A percentile compares a stretch with the other conserved stretches of the same genome.
These are phyloP conservation scores for Xenopus laevis DNA, from an alignment of 2,113 vertebrate genomes.

Conservation along the genomic window DNA sequence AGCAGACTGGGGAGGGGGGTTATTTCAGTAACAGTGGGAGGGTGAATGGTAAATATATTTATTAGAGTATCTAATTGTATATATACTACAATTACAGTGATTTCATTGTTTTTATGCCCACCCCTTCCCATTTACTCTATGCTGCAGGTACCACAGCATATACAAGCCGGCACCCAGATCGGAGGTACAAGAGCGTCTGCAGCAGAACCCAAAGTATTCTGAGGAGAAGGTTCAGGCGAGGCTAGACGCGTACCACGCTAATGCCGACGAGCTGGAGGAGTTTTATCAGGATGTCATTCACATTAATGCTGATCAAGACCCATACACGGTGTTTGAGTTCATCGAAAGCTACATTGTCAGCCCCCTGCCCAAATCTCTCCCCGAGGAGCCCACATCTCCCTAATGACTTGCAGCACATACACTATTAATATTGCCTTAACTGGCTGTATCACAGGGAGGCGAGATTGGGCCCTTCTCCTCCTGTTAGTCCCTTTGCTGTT, in stretches of 20 bases:
- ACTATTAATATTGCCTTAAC: background rate
- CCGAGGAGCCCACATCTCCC: background rate
- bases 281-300: slow-evolving; percentile 66
- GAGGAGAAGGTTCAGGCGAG: slow-evolving; percentile 55
- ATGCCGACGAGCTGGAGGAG: slow-evolving; percentile 54
- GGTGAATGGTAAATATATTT: too few relatives aligned
- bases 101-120: background rate
- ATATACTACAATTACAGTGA: too few relatives aligned
- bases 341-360: slow-evolving; percentile 77
- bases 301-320: slow-evolving; percentile 83
- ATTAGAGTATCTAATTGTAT: too few relatives aligned
- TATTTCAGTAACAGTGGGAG: too few relatives aligned
- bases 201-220: slow-evolving; percentile 66
- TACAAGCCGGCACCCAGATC: slow-evolving; percentile 70
- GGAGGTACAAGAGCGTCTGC: slow-evolving; percentile 70
- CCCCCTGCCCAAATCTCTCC: slow-evolving; percentile 55
- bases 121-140: too few relatives aligned
- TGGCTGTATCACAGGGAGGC: background rate
- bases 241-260: slow-evolving; percentile 60
- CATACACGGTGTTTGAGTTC: slow-evolving; percentile 75
- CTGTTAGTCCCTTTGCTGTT: too few relatives aligned
- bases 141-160: slow-evolving; percentile 72
- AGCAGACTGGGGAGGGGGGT: too few relatives aligned
- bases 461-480: background rate
- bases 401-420: slow-evolving; percentile 22